Evolutionary conservation across 2,888 invertebrate genomes (phyloP).

Genomic region (Pterostichus niger): DNA sequence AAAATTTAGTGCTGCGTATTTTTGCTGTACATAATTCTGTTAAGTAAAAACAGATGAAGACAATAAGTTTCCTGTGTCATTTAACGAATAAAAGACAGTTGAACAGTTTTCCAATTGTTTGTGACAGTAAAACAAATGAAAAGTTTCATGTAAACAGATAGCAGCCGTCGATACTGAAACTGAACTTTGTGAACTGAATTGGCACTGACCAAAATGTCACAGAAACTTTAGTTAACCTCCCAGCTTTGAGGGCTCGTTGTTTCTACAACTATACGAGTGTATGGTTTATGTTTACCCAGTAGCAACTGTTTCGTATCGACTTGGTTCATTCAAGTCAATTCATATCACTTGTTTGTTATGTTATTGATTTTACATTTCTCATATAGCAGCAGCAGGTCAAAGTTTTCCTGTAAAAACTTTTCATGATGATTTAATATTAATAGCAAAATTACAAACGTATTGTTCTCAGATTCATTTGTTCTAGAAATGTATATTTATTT

Average conservation of each 20-base stretch:
- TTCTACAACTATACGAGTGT: too few species aligned
- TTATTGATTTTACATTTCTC: neutral
- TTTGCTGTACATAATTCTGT: too few species aligned
- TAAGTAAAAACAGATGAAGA: neutral
- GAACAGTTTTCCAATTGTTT: conserved; percentile 16
- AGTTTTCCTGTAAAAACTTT: neutral
- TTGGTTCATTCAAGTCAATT: neutral
- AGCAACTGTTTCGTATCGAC: neutral
- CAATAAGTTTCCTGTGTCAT: conserved; percentile 1
- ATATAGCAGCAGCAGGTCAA: neutral
- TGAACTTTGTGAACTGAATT: neutral
- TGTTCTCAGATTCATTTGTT: too few species aligned
- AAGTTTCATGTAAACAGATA: conserved; percentile 1
- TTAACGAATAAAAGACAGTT: neutral
- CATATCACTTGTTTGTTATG: neutral
- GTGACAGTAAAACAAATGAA: neutral
- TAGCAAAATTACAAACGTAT: neutral
- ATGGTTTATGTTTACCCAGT: too few species aligned
- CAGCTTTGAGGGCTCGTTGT: too few species aligned
- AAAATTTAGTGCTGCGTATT: neutral
- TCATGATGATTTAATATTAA: neutral
- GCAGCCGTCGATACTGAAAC: neutral
- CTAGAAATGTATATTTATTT: too few species aligned
- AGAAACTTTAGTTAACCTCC: too few species aligned
- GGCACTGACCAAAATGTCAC: neutral